These are phyloP conservation scores for Euura lappo DNA, from an alignment of 1,140 invertebrate genomes.

Conservation along the genomic window DNA sequence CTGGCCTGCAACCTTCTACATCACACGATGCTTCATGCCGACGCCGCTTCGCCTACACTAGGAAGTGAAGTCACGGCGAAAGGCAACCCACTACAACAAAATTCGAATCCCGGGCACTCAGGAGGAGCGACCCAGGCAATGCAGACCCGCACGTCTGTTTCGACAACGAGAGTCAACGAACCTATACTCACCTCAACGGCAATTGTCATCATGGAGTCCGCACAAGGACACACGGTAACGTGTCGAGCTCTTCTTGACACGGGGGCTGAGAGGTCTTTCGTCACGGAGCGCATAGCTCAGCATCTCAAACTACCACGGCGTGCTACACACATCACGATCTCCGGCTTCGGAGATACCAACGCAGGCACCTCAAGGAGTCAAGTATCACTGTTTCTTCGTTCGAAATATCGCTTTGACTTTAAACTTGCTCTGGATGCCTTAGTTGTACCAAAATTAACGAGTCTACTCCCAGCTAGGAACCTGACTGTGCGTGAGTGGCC, in stretches of 20 bases:
- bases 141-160: neutral
- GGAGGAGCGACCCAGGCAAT: too few relatives aligned
- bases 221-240: neutral
- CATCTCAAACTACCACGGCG: neutral
- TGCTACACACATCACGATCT: neutral
- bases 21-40: slow-evolving; percentile 9
- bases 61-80: neutral
- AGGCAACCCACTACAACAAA: neutral
- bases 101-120: too few relatives aligned
- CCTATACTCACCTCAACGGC: neutral
- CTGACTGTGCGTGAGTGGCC: neutral
- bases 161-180: neutral
- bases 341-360: neutral
- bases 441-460: slow-evolving; percentile 19
- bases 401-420: neutral
- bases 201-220: neutral
- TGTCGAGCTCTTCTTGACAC: slow-evolving; percentile 1
- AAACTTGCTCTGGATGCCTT: slow-evolving; percentile 13
- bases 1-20: neutral
- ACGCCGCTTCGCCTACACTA: neutral
- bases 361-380: neutral
- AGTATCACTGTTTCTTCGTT: neutral
- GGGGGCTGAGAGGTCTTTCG: neutral
- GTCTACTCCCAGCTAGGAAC: slow-evolving; percentile 9
- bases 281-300: neutral